phyloP scores from a whole-genome alignment of 2,797 vertebrate genomes.

The Cryptoprocta ferox region DNA sequence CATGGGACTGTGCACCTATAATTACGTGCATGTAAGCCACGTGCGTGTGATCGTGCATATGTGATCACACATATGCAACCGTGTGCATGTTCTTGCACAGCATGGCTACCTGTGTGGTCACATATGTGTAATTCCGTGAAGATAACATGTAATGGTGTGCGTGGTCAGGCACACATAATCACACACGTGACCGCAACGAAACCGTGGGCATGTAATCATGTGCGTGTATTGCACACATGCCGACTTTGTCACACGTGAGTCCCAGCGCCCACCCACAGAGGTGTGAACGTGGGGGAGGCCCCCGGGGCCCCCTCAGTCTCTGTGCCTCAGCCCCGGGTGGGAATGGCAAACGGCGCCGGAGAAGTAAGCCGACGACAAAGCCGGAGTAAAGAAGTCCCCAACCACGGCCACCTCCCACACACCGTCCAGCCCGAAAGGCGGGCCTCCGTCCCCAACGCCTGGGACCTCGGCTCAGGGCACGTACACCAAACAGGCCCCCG shows the following conservation, averaged over 20 bases:
- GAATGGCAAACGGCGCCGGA: accelerated
- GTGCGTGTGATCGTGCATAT: not conserved
- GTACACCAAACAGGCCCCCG: no score
- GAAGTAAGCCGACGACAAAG: no score
- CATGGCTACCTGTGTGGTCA: no score
- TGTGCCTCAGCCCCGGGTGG: not conserved
- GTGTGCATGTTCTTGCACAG: no score
- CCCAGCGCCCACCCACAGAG: not conserved
- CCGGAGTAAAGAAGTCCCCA: not conserved
- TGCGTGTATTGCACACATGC: accelerated
- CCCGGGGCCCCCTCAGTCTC: not conserved
- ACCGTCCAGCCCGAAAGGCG: accelerated
- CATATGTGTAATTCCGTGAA: not conserved
- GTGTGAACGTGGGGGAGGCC: not conserved
- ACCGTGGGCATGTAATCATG: accelerated
- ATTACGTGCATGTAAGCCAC: no score
- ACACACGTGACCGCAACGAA: not conserved
- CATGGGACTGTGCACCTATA: no score
- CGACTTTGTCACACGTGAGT: not conserved
- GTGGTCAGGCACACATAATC: not conserved
- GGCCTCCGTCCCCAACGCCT: not conserved
- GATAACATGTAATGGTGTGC: not conserved
- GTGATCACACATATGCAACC: not conserved
- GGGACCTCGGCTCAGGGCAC: not conserved
- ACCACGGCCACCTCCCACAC: no score